Percentiles rank a stretch among this genome's conserved stretches.
phyloP scores from a whole-genome alignment of 2,888 invertebrate genomes.

The Boloria selene region DNA sequence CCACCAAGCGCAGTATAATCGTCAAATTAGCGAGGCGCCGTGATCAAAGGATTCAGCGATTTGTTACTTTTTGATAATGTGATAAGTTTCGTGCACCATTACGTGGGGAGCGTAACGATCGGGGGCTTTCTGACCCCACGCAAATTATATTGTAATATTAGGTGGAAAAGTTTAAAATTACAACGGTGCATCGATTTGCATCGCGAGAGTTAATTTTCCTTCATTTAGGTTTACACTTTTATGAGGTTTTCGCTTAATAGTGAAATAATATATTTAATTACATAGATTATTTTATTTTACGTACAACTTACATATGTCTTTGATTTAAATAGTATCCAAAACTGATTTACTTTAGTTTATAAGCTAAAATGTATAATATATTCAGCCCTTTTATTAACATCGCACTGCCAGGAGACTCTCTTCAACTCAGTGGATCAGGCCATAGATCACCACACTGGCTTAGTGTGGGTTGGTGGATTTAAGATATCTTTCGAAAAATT shows the following conservation, averaged over 20 bases:
- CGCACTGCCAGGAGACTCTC: too few species aligned
- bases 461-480: too few species aligned
- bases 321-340: too few species aligned
- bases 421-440: too few species aligned
- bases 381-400: too few species aligned
- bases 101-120: slow-evolving; percentile 48
- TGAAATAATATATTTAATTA: too few species aligned
- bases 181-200: not conserved
- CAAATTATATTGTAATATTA: slow-evolving; percentile 13
- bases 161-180: slow-evolving; percentile 10
- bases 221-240: not conserved
- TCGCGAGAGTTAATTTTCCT: not conserved
- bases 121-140: slow-evolving; percentile 6
- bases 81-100: slow-evolving; percentile 78
- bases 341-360: too few species aligned
- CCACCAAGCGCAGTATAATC: slow-evolving; percentile 59
- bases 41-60: slow-evolving; percentile 78
- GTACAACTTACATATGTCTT: too few species aligned
- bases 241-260: too few species aligned
- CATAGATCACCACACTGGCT: too few species aligned
- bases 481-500: too few species aligned
- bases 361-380: too few species aligned
- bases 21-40: slow-evolving; percentile 70
- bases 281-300: not conserved
- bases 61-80: slow-evolving; percentile 79